Evolutionary conservation across 2,797 vertebrate species (phyloP).

Genomic region (Etheostoma perlongum): DNA sequence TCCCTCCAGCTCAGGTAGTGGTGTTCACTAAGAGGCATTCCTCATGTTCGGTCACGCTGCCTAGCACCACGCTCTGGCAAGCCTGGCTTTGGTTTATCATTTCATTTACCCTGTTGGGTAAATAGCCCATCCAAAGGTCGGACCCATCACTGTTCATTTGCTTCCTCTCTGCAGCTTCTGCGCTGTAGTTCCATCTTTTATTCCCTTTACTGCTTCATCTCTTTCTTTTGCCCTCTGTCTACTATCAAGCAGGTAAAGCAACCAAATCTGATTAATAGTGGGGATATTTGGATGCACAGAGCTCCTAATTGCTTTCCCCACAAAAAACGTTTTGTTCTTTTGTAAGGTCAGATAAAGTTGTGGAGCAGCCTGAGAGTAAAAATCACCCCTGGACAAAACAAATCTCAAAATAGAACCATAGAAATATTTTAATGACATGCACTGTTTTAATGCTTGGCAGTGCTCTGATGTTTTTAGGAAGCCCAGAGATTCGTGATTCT

Average conservation of each 20-base stretch:
- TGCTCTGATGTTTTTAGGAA: conserved; percentile 29
- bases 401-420: conserved; percentile 57
- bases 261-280: conserved; percentile 41
- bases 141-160: conserved; percentile 33
- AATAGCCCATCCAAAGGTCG: conserved; percentile 64
- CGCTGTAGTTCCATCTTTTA: conserved; percentile 2
- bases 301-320: conserved; percentile 18
- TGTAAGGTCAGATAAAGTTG: conserved; percentile 55
- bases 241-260: conserved; percentile 14
- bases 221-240: neutral
- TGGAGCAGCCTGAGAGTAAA: conserved; percentile 49
- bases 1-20: conserved; percentile 59
- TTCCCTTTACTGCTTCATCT: neutral
- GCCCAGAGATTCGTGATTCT: conserved; percentile 26
- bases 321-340: conserved; percentile 47
- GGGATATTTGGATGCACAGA: conserved; percentile 36
- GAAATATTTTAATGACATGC: conserved; percentile 60
- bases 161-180: conserved; percentile 23
- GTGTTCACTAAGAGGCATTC: conserved; percentile 70
- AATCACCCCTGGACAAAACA: conserved; percentile 55
- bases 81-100: conserved; percentile 63
- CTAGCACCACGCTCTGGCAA: conserved; percentile 58
- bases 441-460: conserved; percentile 47
- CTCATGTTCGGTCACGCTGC: conserved; percentile 74
- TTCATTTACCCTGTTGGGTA: conserved; percentile 76